Evolutionary conservation across 2,797 vertebrate genomes (phyloP), one percentile per base, ranked within the genome.

Genomic region (Iguana delicatissima): DNA sequence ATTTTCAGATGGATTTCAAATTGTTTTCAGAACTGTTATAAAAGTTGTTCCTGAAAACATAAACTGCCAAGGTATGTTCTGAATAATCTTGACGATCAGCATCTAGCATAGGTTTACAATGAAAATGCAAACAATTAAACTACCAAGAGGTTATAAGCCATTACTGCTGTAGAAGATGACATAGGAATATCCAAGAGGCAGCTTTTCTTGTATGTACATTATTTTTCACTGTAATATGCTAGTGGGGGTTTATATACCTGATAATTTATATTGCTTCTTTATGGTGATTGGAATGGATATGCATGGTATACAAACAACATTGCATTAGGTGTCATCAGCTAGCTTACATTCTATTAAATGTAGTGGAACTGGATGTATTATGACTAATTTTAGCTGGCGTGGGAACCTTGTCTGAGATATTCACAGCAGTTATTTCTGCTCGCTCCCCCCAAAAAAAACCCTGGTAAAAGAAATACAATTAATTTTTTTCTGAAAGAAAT

Each of bases 231-330:
- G 57, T 89, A 90, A 86, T 38, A 73, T 29, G 14, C 87, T 89
- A 92, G 92, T 62, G 89, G 6, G 5, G 26, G 4, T 77, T 24
- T 42, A 14, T 64, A 42, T 16, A 46, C 26, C 79, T 2, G 16
- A 20, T 74, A 74, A 59, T 35, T 82, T 92, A 20, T 50, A 85
- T n/a, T 64, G 1, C 24, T 2, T 88, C 76, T 92, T 88, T 26
- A 12, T 91, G 85, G 86, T 92, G 90, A 93, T 91, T 96, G 91
- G 95, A 91, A 92, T 74, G 93, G 91, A 91, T 90, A 87, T 77
- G 83, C 94, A 93, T 89, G 52, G 85, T 95, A 93, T 96, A 96
- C 87, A 95, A 96, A 93, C 64, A 88, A 69, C 74, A 42, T 42
- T 20, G 32, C 0, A 88, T 42, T 3, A 59, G 42, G n/a, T 50